Evolutionary conservation across 2,888 invertebrate genomes (phyloP).

Genomic region (Nemurella pictetii): DNA sequence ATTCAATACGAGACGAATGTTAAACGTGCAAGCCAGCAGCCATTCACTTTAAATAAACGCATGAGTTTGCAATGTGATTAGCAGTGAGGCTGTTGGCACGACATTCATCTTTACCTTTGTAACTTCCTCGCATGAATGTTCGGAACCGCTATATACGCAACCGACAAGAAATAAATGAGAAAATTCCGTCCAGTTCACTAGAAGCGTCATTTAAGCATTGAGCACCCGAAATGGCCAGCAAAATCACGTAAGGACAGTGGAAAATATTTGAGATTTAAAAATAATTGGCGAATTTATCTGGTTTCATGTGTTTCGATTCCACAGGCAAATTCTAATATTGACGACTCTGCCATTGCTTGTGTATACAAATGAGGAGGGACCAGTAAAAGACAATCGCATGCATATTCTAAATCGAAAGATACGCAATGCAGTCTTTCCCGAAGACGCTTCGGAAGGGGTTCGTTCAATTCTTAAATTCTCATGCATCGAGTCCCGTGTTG

Average conservation of each 20-base stretch:
- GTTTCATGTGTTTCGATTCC: background rate
- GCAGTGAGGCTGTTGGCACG: background rate
- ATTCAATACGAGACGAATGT: background rate
- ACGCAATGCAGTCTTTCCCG: slow-evolving; percentile 4
- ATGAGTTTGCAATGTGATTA: background rate
- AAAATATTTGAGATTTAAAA: background rate
- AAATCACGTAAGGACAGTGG: background rate
- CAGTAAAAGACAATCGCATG: background rate
- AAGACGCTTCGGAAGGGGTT: slow-evolving; percentile 3
- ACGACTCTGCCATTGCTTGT: background rate
- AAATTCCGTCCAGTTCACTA: background rate
- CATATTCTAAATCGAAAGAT: background rate
- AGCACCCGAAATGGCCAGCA: background rate
- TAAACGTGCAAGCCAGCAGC: background rate
- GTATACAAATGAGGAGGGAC: background rate
- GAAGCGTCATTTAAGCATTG: background rate
- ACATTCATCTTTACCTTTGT: background rate
- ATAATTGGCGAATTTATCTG: background rate
- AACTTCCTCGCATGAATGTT: background rate
- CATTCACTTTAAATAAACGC: background rate
- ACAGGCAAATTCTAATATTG: background rate
- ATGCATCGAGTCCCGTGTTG: background rate
- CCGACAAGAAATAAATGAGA: background rate
- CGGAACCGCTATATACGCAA: background rate
- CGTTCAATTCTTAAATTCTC: background rate